These are phyloP conservation scores for Mimas tiliae DNA, from an alignment of 2,888 invertebrate genomes.

Conservation along the genomic window DNA sequence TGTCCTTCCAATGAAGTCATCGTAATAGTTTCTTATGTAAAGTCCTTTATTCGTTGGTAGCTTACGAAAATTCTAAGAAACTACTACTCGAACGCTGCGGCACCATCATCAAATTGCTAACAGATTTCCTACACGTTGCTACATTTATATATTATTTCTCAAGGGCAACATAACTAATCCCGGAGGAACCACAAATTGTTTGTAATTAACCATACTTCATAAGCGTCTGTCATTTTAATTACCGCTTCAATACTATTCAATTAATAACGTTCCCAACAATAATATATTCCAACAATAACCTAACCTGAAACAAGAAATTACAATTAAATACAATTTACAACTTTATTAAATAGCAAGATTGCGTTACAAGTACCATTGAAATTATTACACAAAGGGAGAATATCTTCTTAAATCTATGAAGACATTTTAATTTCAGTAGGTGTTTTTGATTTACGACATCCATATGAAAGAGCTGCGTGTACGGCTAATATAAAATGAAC, in stretches of 20 bases:
- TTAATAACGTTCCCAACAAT: neutral
- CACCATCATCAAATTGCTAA: neutral
- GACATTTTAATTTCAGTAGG: slow-evolving; percentile 72
- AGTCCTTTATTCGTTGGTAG: no score
- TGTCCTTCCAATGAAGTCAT: no score
- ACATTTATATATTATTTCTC: neutral
- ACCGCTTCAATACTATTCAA: slow-evolving; percentile 20
- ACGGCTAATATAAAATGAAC: slow-evolving; percentile 44
- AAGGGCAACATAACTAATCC: neutral
- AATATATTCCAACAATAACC: slow-evolving; percentile 42
- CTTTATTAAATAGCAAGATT: slow-evolving; percentile 51
- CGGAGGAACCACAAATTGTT: neutral
- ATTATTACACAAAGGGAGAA: slow-evolving; percentile 48
- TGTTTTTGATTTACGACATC: slow-evolving; percentile 71
- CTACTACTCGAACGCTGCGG: neutral
- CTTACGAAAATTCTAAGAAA: no score
- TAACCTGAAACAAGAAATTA: slow-evolving; percentile 51
- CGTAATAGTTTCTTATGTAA: no score
- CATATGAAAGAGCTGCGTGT: slow-evolving; percentile 72
- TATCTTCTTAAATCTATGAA: slow-evolving; percentile 49
- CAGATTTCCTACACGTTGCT: neutral
- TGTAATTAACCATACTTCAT: neutral
- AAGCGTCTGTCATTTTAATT: slow-evolving; percentile 4
- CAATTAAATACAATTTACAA: slow-evolving; percentile 59
- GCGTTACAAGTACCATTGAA: slow-evolving; percentile 43